Percentiles rank a stretch among this genome's conserved stretches.
Conservation (phyloP, 1,140 invertebrate genomes). For the Parapsyche elsis region DNA sequence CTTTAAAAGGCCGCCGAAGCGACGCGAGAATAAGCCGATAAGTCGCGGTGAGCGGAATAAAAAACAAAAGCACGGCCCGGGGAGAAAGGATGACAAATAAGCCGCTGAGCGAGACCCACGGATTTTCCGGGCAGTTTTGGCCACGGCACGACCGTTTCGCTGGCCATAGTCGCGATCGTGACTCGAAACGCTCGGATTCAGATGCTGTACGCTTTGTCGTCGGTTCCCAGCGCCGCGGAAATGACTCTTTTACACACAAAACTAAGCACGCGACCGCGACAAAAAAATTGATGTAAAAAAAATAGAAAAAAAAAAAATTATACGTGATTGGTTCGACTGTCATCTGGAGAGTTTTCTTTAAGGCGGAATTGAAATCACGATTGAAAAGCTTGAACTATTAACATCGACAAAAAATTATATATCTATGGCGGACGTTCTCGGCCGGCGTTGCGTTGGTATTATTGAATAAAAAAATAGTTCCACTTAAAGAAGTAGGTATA, state of each 20-base stretch:
- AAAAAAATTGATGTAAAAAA: conserved; percentile 5
- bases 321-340: no score
- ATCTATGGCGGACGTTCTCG: no score
- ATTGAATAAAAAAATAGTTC: no score
- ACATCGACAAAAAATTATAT: no score
- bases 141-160: not conserved
- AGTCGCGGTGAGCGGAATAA: not conserved
- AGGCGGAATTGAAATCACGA: no score
- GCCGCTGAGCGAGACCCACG: not conserved
- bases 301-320: not conserved
- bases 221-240: not conserved
- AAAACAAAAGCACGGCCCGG: not conserved
- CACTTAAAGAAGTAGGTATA: no score
- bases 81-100: conserved; percentile 32
- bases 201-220: not conserved
- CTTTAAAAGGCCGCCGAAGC: not conserved
- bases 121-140: conserved; percentile 16
- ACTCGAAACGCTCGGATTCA: conserved; percentile 19
- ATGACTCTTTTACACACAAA: not conserved
- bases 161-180: not conserved
- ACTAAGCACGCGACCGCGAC: conserved; percentile 1
- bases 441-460: no score
- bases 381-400: no score
- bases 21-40: not conserved
- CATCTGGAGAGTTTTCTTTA: no score